Evolutionary conservation across 2,113 vertebrate species (phyloP), one percentile per base, ranked within the genome.

Genomic region (Equus quagga): DNA sequence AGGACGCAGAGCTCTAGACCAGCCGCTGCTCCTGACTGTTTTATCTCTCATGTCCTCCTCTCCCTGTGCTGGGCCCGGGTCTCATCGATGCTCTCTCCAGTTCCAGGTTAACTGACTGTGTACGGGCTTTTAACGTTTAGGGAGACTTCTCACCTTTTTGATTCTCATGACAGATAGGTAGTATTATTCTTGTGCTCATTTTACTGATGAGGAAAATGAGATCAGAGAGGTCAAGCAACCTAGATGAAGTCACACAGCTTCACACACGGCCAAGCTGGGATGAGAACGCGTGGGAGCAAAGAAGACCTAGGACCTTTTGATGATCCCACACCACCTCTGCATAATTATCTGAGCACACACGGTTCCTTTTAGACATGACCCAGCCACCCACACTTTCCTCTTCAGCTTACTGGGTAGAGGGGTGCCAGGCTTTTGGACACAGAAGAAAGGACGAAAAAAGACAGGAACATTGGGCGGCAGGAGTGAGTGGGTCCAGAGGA

Each of bases 61-160:
- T 79, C 62, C n/a, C 23, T 0, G 0, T 19, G 0, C 44, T 15
- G 56, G 15, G 18, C 28, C 31, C 1, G 21, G 33, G 44, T 3
- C 46, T n/a, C 72, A 1, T 5, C n/a, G 21, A 6, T 46, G 31
- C 2, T 44, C 64, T 31, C 58, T 81, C 41, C 33, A 31, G 49
- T 33, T 56, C n/a, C 89, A 54, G 28, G 2, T 10, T 41, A 14
- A 69, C 67, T 91, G 67, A 33, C 36, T 26, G 13, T 9, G 1
- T 54, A 10, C 0, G 17, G 31, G 26, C 23, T 65, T 69, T 36
- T 44, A 19, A 84, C 60, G 17, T 14, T 80, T 44, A 44, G 19
- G 41, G 33, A 75, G 67, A 8, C 33, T 62, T 64, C 31, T 46
- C 18, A 10, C 8, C 0, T 49, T 76, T 81, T 46, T 81, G 24